These are phyloP conservation scores for Sphenodon punctatus DNA, from an alignment of 2,797 vertebrate genomes.

Conservation along the genomic window DNA sequence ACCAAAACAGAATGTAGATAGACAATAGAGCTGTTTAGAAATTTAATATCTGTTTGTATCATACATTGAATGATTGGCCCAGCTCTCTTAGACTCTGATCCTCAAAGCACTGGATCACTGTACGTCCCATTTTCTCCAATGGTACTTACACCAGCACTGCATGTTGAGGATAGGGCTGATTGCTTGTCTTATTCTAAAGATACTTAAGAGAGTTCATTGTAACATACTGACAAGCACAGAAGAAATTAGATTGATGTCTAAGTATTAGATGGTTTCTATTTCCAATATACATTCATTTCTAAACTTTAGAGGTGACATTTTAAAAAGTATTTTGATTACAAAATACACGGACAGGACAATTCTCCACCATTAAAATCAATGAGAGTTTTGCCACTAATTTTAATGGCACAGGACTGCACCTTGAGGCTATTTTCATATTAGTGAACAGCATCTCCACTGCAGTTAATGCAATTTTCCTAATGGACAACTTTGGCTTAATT, in stretches of 20 bases:
- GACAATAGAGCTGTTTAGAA: constrained; percentile 35
- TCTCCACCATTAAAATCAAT: too few relatives aligned
- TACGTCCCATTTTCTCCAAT: neutral
- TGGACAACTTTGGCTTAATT: too few relatives aligned
- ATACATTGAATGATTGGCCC: constrained; percentile 8
- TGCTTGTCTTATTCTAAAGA: too few relatives aligned
- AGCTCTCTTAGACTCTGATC: neutral
- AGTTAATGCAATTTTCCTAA: neutral
- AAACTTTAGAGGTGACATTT: neutral
- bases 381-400: too few relatives aligned
- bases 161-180: too few relatives aligned
- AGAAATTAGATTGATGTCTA: neutral
- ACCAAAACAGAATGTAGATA: constrained; percentile 52
- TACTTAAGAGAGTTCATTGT: too few relatives aligned
- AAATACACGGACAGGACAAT: too few relatives aligned
- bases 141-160: too few relatives aligned
- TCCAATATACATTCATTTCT: neutral
- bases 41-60: constrained; percentile 33
- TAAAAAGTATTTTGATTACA: neutral
- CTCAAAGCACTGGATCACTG: neutral
- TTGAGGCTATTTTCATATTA: neutral
- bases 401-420: too few relatives aligned
- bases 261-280: neutral
- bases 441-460: neutral
- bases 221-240: neutral